Evolutionary conservation across 1,140 invertebrate genomes (phyloP), one percentile per base, ranked within the genome.

Genomic region (Dreissena polymorpha): DNA sequence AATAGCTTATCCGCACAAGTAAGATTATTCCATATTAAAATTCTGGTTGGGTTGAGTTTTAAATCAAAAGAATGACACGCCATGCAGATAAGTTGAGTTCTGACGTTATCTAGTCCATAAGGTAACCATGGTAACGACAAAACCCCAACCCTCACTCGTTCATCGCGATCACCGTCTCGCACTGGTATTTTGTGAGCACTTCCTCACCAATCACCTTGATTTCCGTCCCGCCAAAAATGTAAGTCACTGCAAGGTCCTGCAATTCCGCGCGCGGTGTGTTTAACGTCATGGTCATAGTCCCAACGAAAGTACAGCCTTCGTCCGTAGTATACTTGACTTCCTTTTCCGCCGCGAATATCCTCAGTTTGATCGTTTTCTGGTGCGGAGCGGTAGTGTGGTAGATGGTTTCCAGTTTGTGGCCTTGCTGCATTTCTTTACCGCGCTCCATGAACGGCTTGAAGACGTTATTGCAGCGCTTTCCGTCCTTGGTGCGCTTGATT

Each of bases 191-290:
- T 10, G 76, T 70, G 13, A 69, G 68, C 10, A 70, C 65, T 70
- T 78, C 76, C 3, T 39, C 69, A 12, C 76, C 65, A 16, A 78
- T 49, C 7, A 78, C 76, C 16, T 55, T 53, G 7, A 78, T 50
- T 57, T 78, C 65, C 25, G 76, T 78, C 3, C 76, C 76, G 16
- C 76, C 76, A 78, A 78, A 78, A 0, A 78, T 25, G 68, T 78
- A 78, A 10, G 68, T 49, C 13, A 78, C 76, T 18, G 27, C 21
- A 21, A 78, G 23, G 25, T 78, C 67, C 23, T 55, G 76, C 16
- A 78, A 21, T 27, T 78, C 65, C 16, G 65, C n/a, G 18, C 63
- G 50, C 10, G 76, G 76, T n/a, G 25, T 39, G 57, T 78, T 78
- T n/a, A 78, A 53, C 13, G 50, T 78, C 64, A 78, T 57, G 0